phyloP scores from a whole-genome alignment of 2,113 vertebrate species.

The Gallinago paraguaiae region DNA sequence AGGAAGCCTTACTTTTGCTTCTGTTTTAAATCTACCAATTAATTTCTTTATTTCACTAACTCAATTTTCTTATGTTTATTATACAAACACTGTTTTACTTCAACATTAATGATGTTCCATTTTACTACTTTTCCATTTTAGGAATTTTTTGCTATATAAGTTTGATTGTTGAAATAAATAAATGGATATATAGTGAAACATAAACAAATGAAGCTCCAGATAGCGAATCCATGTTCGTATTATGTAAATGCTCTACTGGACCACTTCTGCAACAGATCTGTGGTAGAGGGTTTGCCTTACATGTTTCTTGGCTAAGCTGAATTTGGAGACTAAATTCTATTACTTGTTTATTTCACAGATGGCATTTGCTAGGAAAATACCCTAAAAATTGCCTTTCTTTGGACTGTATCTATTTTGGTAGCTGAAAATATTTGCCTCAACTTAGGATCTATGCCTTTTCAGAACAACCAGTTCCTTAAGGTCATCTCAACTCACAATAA shows the following conservation, averaged over 20 bases:
- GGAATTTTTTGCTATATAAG: not conserved
- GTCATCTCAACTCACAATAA: not conserved
- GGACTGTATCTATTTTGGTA: not conserved
- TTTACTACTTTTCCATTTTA: not conserved
- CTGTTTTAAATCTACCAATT: constrained; percentile 26
- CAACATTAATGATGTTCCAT: not conserved
- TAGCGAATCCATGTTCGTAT: not conserved
- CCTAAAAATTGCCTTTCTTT: not conserved
- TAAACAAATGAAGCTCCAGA: not conserved
- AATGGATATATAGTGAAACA: not conserved
- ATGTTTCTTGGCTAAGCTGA: not conserved
- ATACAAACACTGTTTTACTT: constrained; percentile 11
- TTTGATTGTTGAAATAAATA: not conserved
- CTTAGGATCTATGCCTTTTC: not conserved
- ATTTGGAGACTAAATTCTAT: not conserved
- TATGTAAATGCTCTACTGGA: not conserved
- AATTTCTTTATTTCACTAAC: not conserved
- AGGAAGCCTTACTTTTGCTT: constrained; percentile 16
- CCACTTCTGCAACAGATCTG: not conserved
- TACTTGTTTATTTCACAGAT: not conserved
- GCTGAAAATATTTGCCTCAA: not conserved
- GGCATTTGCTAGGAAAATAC: not conserved
- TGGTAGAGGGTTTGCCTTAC: not conserved
- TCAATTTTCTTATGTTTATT: not conserved
- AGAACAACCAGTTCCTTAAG: not conserved